Evolutionary conservation across 2,113 vertebrate species (phyloP), one percentile per base, ranked within the genome.

Genomic region (Gambusia affinis): DNA sequence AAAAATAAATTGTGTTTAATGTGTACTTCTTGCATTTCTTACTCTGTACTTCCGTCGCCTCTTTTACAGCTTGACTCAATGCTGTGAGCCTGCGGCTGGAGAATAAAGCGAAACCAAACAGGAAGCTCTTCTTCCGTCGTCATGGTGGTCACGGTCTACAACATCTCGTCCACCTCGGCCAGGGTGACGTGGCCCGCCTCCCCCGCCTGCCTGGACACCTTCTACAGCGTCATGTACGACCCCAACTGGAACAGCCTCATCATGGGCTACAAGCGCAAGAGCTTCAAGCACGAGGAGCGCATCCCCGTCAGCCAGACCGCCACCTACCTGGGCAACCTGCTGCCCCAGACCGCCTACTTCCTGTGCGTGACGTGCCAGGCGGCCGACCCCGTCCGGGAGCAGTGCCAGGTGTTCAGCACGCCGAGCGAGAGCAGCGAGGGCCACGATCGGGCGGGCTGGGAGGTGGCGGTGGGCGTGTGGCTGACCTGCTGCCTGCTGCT

Each of bases 161-260:
- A 97, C 88, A 85, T 97, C 83, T 95, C 96, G 0, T 83, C 94
- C 64, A 95, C 89, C 70, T 94, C 95, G 0, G 96, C 96, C 24
- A 80, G 86, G 47, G 94, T 97, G 51, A 94, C 90, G 68, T 97
- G 96, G 96, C 94, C 93, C 0, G 73, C 93, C 24, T 89, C 92
- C 57, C 93, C 94, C 14, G 37, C 86, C 67, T 97, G 96, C 66
- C 79, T 84, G 0, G 96, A 96, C 90, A 96, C 95, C 72, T 97
- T 97, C 88, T 97, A 97, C 92, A 97, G 96, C 29, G 87, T 97
- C 83, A 96, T 96, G 95, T 97, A 97, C 85, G 94, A 96, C 80
- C 95, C 96, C 12, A 96, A 95, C 93, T 96, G 95, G 96, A 95
- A 95, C 89, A 95, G 91, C 77, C 86, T 94, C 79, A 76, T 95